These are phyloP conservation scores for Oligia strigilis DNA, from an alignment of 2,888 invertebrate species.

Conservation along the genomic window DNA sequence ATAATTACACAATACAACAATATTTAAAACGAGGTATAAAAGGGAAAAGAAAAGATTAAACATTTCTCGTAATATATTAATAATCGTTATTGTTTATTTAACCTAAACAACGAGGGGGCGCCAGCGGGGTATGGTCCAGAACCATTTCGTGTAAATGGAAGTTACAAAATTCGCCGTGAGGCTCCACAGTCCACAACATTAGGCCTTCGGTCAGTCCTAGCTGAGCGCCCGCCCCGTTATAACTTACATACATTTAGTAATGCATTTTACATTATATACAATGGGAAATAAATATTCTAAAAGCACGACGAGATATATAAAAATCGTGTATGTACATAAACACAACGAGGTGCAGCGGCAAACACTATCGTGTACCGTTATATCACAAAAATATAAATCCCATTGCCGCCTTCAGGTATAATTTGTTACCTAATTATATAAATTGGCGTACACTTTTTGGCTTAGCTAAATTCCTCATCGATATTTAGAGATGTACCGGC, in stretches of 20 bases:
- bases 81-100: slow-evolving; percentile 75
- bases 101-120: slow-evolving; percentile 78
- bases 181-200: slow-evolving; percentile 61
- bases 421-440: slow-evolving; percentile 73
- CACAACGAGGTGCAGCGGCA: slow-evolving; percentile 73
- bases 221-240: slow-evolving; percentile 70
- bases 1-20: slow-evolving; percentile 80
- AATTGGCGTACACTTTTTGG: slow-evolving; percentile 87
- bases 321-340: slow-evolving; percentile 86
- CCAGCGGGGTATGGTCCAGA: slow-evolving; percentile 51
- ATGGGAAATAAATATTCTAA: slow-evolving; percentile 88
- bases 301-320: slow-evolving; percentile 82
- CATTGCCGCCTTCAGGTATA: slow-evolving; percentile 74
- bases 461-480: slow-evolving; percentile 81
- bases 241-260: slow-evolving; percentile 68
- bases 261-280: slow-evolving; percentile 89
- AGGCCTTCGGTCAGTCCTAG: slow-evolving; percentile 73
- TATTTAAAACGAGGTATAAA: slow-evolving; percentile 85
- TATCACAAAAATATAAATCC: slow-evolving; percentile 84
- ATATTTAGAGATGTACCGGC: slow-evolving; percentile 63
- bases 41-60: slow-evolving; percentile 81
- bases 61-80: slow-evolving; percentile 85
- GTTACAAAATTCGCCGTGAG: slow-evolving; percentile 40
- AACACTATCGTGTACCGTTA: slow-evolving; percentile 69
- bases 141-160: slow-evolving; percentile 58